Conservation (phyloP, 1,140 invertebrate species). For the Epicauta chinensis region DNA sequence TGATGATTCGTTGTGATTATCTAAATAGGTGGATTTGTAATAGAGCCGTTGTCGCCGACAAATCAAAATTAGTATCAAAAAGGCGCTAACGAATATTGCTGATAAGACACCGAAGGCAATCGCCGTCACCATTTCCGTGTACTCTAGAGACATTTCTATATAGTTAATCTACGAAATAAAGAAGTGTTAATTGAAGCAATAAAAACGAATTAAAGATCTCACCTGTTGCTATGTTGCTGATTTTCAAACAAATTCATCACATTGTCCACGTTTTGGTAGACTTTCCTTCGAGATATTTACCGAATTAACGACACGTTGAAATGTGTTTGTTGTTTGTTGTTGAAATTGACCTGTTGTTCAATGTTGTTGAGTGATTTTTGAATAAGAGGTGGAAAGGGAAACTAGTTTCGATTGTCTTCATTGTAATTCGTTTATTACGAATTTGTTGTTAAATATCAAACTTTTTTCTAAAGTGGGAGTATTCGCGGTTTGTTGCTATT, state of each 20-base stretch:
- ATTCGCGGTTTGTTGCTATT: too few relatives aligned
- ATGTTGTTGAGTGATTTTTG: constrained; percentile 2
- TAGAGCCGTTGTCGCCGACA: constrained; percentile 50
- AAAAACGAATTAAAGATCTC: neutral
- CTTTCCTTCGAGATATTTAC: constrained; percentile 7
- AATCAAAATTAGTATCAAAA: constrained; percentile 59
- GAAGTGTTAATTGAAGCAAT: constrained; percentile 1
- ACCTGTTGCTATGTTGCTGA: too few relatives aligned
- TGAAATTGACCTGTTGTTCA: constrained; percentile 2
- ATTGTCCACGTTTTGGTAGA: constrained; percentile 3
- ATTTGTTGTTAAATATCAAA: neutral
- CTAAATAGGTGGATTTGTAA: constrained; percentile 36
- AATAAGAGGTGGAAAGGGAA: neutral
- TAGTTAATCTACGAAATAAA: neutral
- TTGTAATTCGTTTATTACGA: neutral
- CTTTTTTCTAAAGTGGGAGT: constrained; percentile 13
- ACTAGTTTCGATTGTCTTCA: neutral
- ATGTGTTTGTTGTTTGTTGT: neutral
- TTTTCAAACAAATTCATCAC: too few relatives aligned
- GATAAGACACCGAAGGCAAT: constrained; percentile 59
- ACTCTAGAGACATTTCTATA: constrained; percentile 37
- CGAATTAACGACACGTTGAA: neutral
- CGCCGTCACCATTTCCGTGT: constrained; percentile 62
- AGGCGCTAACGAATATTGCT: constrained; percentile 59
- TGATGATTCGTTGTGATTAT: constrained; percentile 18